These are phyloP conservation scores for Stercorarius parasiticus DNA, from an alignment of 2,113 vertebrate species.

Conservation along the genomic window DNA sequence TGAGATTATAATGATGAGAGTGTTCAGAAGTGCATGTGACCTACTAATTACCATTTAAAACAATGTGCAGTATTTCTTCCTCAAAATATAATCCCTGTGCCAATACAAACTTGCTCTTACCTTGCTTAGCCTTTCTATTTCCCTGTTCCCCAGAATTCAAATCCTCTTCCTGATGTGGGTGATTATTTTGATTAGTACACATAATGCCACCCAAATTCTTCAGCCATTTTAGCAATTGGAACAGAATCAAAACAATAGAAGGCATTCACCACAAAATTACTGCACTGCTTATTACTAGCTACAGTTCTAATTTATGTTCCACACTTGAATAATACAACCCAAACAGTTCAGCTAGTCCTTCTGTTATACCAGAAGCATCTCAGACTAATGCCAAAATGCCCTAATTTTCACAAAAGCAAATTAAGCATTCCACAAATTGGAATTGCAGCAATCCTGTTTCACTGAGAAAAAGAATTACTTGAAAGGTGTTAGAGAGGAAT, in stretches of 20 bases:
- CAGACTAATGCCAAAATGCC: background rate
- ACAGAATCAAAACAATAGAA: slow-evolving; percentile 39
- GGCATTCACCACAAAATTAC: slow-evolving; percentile 16
- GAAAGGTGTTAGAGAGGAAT: background rate
- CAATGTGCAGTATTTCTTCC: background rate
- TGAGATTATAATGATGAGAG: background rate
- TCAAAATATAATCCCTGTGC: background rate
- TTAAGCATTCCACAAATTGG: background rate
- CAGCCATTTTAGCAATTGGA: slow-evolving; percentile 34
- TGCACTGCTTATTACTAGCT: background rate
- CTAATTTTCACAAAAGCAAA: slow-evolving; percentile 6
- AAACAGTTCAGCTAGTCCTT: slow-evolving; percentile 6
- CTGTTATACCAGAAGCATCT: background rate
- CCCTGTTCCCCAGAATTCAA: slow-evolving; percentile 9
- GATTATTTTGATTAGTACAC: slow-evolving; percentile 46
- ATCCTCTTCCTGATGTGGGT: slow-evolving; percentile 24
- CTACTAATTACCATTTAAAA: background rate
- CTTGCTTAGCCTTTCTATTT: slow-evolving; percentile 42
- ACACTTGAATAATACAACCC: background rate
- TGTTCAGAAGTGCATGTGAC: background rate
- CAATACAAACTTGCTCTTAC: background rate
- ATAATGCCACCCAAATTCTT: slow-evolving; percentile 41
- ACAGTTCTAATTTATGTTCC: slow-evolving; percentile 14
- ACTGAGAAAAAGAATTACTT: background rate
- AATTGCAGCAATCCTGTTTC: background rate